Percentiles rank a stretch among this genome's conserved stretches.
Evolutionary conservation across 2,113 vertebrate genomes (phyloP).

Genomic region (Oxygymnocypris stewartii): DNA sequence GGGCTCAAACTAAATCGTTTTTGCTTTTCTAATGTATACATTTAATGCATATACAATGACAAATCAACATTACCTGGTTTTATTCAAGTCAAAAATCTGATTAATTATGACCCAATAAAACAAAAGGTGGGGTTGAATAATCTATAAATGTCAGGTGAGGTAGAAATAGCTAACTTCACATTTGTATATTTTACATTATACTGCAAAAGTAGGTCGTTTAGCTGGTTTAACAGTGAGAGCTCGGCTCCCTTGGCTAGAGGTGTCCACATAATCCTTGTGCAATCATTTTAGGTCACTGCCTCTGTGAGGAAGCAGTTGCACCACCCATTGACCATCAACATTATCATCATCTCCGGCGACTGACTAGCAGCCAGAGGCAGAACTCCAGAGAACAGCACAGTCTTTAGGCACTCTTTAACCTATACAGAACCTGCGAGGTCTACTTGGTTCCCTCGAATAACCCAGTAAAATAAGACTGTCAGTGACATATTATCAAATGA

Average conservation of each 20-base stretch:
- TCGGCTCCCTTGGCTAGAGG: neutral
- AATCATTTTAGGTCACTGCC: conserved; percentile 35
- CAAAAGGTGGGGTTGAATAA: no score
- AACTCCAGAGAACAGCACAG: conserved; percentile 12
- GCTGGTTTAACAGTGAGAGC: neutral
- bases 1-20: no score
- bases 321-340: conserved; percentile 21
- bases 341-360: conserved; percentile 6
- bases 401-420: conserved; percentile 25
- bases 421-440: neutral
- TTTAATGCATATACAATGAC: no score
- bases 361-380: neutral
- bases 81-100: no score
- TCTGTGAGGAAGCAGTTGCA: conserved; percentile 21
- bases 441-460: neutral
- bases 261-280: conserved; percentile 32
- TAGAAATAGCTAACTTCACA: neutral
- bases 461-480: neutral
- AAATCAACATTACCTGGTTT: no score
- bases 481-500: neutral
- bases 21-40: no score
- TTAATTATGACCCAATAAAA: no score
- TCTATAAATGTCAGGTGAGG: neutral
- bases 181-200: neutral
- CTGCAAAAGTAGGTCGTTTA: neutral